A percentile compares a stretch with the other conserved stretches of the same genome.
phyloP scores from a whole-genome alignment of 2,113 vertebrate genomes.

The Planiliza haematocheilus region DNA sequence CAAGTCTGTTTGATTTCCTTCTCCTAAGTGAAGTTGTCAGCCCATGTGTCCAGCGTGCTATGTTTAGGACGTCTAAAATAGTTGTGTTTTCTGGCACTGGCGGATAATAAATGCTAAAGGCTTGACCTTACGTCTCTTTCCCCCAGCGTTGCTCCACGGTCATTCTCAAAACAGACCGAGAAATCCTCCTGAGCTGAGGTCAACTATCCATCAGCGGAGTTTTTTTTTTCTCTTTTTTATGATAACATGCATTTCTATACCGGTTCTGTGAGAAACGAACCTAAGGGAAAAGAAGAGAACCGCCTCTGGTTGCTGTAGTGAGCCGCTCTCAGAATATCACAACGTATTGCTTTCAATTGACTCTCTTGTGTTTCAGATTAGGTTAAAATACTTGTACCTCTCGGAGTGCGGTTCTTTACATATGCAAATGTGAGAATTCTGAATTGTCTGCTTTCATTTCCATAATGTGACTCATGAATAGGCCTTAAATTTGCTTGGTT shows the following conservation, averaged over 20 bases:
- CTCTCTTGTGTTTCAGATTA: constrained; percentile 57
- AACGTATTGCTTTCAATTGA: constrained; percentile 59
- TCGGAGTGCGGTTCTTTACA: constrained; percentile 61
- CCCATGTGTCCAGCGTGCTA: constrained; percentile 72
- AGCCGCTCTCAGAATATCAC: constrained; percentile 59
- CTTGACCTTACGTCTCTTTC: constrained; percentile 69
- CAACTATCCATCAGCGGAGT: constrained; percentile 70
- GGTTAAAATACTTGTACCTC: constrained; percentile 70
- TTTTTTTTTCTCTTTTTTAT: constrained; percentile 27
- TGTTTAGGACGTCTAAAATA: constrained; percentile 75
- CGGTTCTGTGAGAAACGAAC: constrained; percentile 60
- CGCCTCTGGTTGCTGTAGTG: constrained; percentile 13
- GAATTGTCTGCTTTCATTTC: constrained; percentile 71
- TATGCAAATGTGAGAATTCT: constrained; percentile 67
- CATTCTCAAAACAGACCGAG: constrained; percentile 76
- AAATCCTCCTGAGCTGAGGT: constrained; percentile 72
- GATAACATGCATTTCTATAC: constrained; percentile 72
- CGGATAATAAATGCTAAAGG: constrained; percentile 71
- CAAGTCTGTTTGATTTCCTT: constrained; percentile 73
- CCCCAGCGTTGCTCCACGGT: constrained; percentile 64
- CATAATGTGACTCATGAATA: constrained; percentile 75
- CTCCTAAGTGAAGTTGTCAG: constrained; percentile 74
- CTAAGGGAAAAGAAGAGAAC: constrained; percentile 14
- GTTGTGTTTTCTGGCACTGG: constrained; percentile 78
- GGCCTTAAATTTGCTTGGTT: constrained; percentile 66